Base-by-base conservation (phyloP, 2,113 vertebrate species). In the Vireo altiloquus region DNA sequence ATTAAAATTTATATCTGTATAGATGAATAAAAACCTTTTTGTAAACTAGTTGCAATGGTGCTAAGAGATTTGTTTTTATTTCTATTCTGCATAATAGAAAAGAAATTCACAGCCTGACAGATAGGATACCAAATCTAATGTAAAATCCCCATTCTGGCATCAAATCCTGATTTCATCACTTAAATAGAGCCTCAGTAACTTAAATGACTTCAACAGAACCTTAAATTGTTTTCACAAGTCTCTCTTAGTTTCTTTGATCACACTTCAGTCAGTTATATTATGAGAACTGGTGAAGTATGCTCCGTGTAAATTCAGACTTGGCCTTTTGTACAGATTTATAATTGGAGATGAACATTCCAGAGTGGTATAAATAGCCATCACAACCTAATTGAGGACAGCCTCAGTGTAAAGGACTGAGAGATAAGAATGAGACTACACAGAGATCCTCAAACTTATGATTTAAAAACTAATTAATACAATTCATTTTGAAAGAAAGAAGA, bases 321-420 rank as follows among this genome's bases (percentile, higher is more conserved):
- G 80, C 56, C 92, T 92, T 95, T 83, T 92, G 79, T 88, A 60
- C 86, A 64, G 92, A 82, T 89, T 89, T 92, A 89, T 95, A 94
- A 95, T 81, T 87, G 90, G 82, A 96, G 90, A 95, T 56, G 90
- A 96, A 89, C 79, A 81, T 60, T 78, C 71, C 37, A 2, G 31
- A 65, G 77, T 23, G 82, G 87, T 93, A 95, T 87, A 97, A 95
- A 95, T 93, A 95, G 82, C 53, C 33, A 60, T 56, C 25, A 3
- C 23, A 93, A 83, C 42, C 64, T 97, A 90, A 92, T 23, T 94
- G 94, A 93, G 72, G 72, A 82, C 80, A 93, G 92, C n/a, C 37
- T 68, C 35, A 24, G 57, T 53, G 15, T 50, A 94, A 86, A 90
- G 72, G 85, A 68, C 44, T 39, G 84, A 47, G 44, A 89, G 79